phyloP scores from a whole-genome alignment of 2,113 vertebrate species.

The Centrocercus urophasianus region DNA sequence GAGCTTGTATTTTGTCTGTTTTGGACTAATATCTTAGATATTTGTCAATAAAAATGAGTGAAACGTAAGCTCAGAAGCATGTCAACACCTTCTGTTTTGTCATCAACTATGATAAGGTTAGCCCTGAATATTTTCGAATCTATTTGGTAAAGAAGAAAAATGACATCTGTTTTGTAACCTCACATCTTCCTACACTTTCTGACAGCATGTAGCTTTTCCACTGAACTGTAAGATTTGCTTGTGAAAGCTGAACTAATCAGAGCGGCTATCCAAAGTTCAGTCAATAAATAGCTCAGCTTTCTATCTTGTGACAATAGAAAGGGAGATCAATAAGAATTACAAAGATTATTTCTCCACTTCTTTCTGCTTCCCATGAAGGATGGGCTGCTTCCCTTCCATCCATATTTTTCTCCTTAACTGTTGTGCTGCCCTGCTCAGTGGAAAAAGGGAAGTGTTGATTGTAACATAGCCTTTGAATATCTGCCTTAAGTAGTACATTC shows the following conservation, averaged over 20 bases:
- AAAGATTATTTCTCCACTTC: conserved; percentile 67
- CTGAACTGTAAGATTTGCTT: conserved; percentile 41
- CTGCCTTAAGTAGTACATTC: conserved; percentile 8
- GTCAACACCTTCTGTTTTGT: conserved; percentile 61
- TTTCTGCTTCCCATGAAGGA: conserved; percentile 44
- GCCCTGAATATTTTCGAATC: conserved; percentile 56
- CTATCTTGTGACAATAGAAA: conserved; percentile 60
- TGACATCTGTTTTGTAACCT: conserved; percentile 68
- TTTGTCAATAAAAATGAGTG: conserved; percentile 31
- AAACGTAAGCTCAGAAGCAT: conserved; percentile 25
- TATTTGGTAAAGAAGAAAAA: conserved; percentile 47
- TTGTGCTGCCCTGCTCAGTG: neutral
- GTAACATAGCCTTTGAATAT: neutral
- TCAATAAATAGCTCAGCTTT: conserved; percentile 76
- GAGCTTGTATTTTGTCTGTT: neutral
- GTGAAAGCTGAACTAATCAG: conserved; percentile 72
- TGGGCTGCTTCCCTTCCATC: conserved; percentile 18
- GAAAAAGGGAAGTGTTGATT: neutral
- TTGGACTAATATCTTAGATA: neutral
- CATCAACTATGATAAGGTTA: conserved; percentile 54
- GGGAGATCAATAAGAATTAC: conserved; percentile 67
- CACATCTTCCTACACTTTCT: conserved; percentile 69
- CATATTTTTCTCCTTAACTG: neutral
- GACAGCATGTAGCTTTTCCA: conserved; percentile 40
- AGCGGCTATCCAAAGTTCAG: conserved; percentile 68